Evolutionary conservation across 2,113 vertebrate species (phyloP).

Genomic region (Stomatorhinus ivindoensis): DNA sequence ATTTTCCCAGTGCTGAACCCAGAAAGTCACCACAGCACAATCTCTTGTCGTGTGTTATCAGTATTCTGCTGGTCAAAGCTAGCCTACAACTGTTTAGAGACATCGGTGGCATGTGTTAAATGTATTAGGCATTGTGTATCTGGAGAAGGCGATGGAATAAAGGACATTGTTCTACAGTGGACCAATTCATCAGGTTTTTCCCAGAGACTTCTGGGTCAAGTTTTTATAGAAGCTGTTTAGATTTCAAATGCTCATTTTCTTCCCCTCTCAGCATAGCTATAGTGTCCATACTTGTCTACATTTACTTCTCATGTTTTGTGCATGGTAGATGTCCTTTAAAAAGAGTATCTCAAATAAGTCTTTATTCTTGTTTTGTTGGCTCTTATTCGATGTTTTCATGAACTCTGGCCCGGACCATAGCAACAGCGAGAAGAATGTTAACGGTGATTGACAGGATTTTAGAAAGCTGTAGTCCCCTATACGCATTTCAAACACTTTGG

Average conservation of each 20-base stretch:
- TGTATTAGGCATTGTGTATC: conserved; percentile 79
- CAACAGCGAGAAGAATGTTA: conserved; percentile 99
- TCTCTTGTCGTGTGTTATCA: conserved; percentile 58
- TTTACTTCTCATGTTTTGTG: conserved; percentile 96
- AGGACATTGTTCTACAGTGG: conserved; percentile 81
- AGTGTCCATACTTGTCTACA: conserved; percentile 96
- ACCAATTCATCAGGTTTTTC: conserved; percentile 93
- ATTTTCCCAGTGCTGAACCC: conserved; percentile 58
- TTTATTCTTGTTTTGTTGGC: conserved; percentile 98
- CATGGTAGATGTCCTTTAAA: conserved; percentile 95
- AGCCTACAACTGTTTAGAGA: conserved; percentile 71
- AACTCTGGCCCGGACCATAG: conserved; percentile 98
- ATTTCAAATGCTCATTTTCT: conserved; percentile 84
- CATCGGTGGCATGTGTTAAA: conserved; percentile 84
- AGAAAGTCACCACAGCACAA: conserved; percentile 45
- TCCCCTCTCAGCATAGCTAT: conserved; percentile 72
- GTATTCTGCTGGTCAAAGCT: conserved; percentile 71
- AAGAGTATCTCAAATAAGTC: conserved; percentile 93
- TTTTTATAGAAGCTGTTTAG: conserved; percentile 93
- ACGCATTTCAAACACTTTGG: conserved; percentile 98
- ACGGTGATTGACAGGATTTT: conserved; percentile 99
- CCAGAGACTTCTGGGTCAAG: conserved; percentile 98
- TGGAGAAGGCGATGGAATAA: conserved; percentile 73
- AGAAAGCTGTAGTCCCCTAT: conserved; percentile 79
- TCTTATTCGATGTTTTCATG: conserved; percentile 98